Evolutionary conservation across 2,113 vertebrate species (phyloP), one percentile per base, ranked within the genome.

Genomic region (Monopterus albus): DNA sequence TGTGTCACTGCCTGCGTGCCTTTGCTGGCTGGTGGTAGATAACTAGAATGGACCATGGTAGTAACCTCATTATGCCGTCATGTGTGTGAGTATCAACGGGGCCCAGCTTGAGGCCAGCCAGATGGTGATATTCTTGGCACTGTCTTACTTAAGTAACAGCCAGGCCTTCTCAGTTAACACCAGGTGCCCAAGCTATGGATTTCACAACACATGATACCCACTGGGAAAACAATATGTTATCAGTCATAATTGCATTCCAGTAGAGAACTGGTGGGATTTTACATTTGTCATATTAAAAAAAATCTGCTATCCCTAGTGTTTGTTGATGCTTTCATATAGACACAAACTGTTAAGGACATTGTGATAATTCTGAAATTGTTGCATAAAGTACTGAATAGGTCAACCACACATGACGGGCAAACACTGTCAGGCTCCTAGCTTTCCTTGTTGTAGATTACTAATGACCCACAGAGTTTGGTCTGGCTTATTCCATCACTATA

Each of bases 81-180:
- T 62, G 46, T 57, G 33, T 56, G 55, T 66, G 79, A 65, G 56
- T 72, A 67, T 72, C 51, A 71, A 15, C 11, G 17, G 43, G 79
- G 64, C 51, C 76, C 36, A 25, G 85, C 75, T 85, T 79, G 79
- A 87, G 74, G 71, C 72, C 38, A 17, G 68, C 85, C 91, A 93
- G 91, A 93, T 91, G 90, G 90, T 49, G 66, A 82, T 88, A 75
- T 86, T 85, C 65, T 43, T 83, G 72, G 79, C 75, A 89, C 73
- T 35, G n/a, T 86, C 82, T 91, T 84, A 65, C 61, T 87, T 74
- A 58, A 70, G 72, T 49, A 78, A 80, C 78, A 89, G 77, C 67
- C 75, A 71, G 77, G 49, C 38, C 69, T 39, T 78, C 72, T 85
- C 75, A 61, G 70, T 25, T 49, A 82, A 35, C 67, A 35, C 75